phyloP scores from a whole-genome alignment of 2,797 vertebrate species.

The Dromococcyx pavoninus region DNA sequence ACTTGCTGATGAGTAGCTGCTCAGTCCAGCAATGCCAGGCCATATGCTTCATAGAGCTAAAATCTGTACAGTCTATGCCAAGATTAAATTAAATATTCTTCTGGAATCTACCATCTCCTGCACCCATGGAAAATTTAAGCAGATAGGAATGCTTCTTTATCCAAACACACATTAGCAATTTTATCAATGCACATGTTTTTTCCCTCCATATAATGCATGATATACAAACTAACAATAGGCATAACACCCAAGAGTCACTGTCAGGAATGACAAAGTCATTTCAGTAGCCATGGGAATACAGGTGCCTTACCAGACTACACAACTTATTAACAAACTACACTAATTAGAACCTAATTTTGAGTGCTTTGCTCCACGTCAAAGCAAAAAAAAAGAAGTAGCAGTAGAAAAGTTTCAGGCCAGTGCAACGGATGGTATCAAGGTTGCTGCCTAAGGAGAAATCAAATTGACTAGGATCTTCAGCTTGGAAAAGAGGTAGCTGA shows the following conservation, averaged over 20 bases:
- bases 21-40: not conserved
- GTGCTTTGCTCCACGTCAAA: not conserved
- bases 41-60: not conserved
- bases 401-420: not conserved
- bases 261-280: not conserved
- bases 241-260: not conserved
- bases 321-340: not conserved
- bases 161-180: not conserved
- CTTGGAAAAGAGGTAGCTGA: not conserved
- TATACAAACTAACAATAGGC: not conserved
- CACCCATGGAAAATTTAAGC: not conserved
- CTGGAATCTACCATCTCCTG: not conserved
- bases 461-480: not conserved
- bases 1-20: not conserved
- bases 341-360: not conserved
- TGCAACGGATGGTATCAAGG: not conserved
- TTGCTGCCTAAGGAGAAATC: not conserved
- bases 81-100: not conserved
- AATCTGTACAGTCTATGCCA: not conserved
- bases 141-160: not conserved
- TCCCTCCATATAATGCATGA: not conserved
- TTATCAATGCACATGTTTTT: not conserved
- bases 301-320: not conserved
- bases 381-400: not conserved
- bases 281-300: rapidly evolving